Base-by-base conservation (phyloP, 2,797 vertebrate genomes). In the Pseudotriccus pelzelni region DNA sequence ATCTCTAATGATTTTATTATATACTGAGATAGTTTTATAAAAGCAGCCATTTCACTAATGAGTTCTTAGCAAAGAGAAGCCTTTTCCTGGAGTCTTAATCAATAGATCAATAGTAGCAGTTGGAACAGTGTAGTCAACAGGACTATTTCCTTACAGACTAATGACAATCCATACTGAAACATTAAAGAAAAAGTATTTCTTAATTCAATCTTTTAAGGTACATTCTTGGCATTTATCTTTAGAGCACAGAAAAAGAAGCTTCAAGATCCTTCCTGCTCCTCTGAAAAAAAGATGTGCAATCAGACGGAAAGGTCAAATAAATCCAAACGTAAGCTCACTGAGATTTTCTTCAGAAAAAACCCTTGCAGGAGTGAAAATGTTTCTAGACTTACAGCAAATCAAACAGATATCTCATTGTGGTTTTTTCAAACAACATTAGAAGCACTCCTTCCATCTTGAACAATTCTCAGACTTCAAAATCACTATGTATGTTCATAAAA, bases 271-370 rank as follows among this genome's bases (percentile, higher is more conserved):
- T 95, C 96, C 92, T 96, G 93, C 72, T 91, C 64, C 90, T 94
- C 91, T 94, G 76, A 95, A 95, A 97, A 94, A 91, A 88, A 91
- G 86, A 96, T 64, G 64, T 95, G 91, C 84, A 95, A 95, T 94
- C 93, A 94, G 80, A 96, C 56, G 70, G 82, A 94, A 89, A 96
- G 89, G 94, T 99, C 39, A 98, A 98, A 98, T 98, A 97, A 97
- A 97, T 93, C 91, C 88, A 94, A 92, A 93, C 0, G 55, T 85
- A 95, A 95, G 91, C 93, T 94, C 84, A 63, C 94, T 89, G 82
- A 96, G 90, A 94, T 91, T 92, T 96, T 84, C 87, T 94, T 97
- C 79, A 96, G 91, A 97, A 96, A 95, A 97, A 93, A 78, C 58
- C 83, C 86, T 87, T 83, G 80, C 89, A 97, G 88, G 68, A 93